Percentiles rank a stretch among this genome's conserved stretches.
Evolutionary conservation across 2,888 invertebrate genomes (phyloP).

Genomic region (Drosophila antonietae): DNA sequence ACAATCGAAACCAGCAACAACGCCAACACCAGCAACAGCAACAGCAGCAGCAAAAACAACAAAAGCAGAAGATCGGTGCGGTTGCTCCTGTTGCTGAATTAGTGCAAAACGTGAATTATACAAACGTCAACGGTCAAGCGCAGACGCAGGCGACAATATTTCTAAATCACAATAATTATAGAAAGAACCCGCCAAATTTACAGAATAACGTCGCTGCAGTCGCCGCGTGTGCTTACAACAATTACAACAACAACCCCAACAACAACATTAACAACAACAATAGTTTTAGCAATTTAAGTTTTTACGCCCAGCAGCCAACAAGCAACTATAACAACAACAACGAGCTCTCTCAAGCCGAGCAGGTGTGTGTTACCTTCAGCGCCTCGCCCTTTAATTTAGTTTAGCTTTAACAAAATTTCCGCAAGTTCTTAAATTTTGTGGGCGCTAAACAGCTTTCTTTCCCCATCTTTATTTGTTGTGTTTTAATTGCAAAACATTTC

Average conservation of each 20-base stretch:
- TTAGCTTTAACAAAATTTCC: conserved; percentile 15
- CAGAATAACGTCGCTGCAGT: conserved; percentile 61
- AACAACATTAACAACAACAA: conserved; percentile 14
- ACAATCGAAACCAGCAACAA: conserved; percentile 50
- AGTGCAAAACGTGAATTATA: conserved; percentile 69
- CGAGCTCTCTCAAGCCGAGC: conserved; percentile 82
- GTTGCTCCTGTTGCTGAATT: conserved; percentile 58
- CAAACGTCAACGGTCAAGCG: conserved; percentile 72
- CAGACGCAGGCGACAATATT: conserved; percentile 65
- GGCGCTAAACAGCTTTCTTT: conserved; percentile 34
- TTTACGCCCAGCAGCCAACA: conserved; percentile 64
- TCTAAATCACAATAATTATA: conserved; percentile 64
- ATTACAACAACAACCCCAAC: conserved; percentile 52
- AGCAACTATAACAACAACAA: conserved; percentile 35
- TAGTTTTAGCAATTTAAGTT: conserved; percentile 70
- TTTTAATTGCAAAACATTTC: conserved; percentile 76
- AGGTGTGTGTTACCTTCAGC: conserved; percentile 60
- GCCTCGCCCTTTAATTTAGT: conserved; percentile 31
- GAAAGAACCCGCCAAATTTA: conserved; percentile 57
- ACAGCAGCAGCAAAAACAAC: conserved; percentile 28
- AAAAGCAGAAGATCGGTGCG: conserved; percentile 30
- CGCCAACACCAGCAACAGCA: conserved; percentile 11
- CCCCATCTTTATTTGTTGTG: conserved; percentile 7
- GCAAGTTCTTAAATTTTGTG: conserved; percentile 28
- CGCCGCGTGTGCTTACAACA: conserved; percentile 77